Conservation (phyloP, 2,797 vertebrate species). For the Gymnoscopelus microlampas region DNA sequence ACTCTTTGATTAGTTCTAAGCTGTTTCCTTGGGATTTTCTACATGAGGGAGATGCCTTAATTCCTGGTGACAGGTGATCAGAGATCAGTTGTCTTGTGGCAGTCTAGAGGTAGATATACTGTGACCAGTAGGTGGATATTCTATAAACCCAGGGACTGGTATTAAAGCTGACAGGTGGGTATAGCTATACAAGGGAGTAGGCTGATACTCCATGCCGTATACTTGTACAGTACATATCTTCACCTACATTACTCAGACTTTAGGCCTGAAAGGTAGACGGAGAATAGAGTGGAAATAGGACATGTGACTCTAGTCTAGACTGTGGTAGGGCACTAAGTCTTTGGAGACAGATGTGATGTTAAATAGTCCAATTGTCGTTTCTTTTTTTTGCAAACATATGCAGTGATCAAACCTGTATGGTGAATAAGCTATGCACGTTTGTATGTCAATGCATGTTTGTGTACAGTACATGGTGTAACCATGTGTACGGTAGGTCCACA, state of each 20-base stretch:
- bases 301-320: no score
- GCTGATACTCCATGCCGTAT: neutral
- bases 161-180: conserved; percentile 15
- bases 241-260: no score
- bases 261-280: no score
- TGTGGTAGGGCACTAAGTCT: no score
- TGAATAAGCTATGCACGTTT: neutral
- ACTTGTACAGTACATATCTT: no score
- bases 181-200: neutral
- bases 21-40: conserved; percentile 61
- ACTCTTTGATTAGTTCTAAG: conserved; percentile 65
- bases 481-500: no score
- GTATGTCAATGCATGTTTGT: neutral
- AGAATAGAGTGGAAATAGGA: no score
- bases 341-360: no score
- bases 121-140: conserved; percentile 24
- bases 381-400: no score
- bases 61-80: conserved; percentile 66
- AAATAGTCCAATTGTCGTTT: no score
- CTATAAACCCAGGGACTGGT: conserved; percentile 36
- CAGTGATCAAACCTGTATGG: neutral
- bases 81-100: conserved; percentile 38
- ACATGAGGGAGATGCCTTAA: conserved; percentile 47
- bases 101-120: neutral
- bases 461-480: no score